phyloP scores from a whole-genome alignment of 2,113 vertebrate genomes.

The Buteo buteo region DNA sequence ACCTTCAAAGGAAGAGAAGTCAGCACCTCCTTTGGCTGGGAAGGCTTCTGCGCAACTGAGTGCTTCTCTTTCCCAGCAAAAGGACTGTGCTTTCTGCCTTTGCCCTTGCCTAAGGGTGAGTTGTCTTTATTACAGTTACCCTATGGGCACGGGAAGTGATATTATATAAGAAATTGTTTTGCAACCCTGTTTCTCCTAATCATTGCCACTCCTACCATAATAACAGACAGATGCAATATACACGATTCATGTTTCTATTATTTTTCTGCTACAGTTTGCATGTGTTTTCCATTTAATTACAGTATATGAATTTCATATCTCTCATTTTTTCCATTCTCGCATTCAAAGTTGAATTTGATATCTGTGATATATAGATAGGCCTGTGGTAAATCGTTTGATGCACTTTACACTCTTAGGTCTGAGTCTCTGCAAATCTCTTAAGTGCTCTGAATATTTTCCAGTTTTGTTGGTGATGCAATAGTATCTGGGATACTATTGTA shows the following conservation, averaged over 20 bases:
- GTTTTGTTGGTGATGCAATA: background rate
- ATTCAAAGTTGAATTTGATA: constrained; percentile 35
- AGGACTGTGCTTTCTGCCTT: background rate
- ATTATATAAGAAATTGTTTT: constrained; percentile 46
- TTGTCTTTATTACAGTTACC: constrained; percentile 11
- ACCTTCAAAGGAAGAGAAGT: background rate
- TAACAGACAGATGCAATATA: constrained; percentile 49
- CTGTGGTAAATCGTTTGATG: background rate
- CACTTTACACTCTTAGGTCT: background rate
- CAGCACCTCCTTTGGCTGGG: background rate
- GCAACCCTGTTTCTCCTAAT: constrained; percentile 49
- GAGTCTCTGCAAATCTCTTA: background rate
- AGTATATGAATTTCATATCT: constrained; percentile 14
- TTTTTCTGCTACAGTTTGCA: constrained; percentile 54
- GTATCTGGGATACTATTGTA: background rate
- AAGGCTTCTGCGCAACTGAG: background rate
- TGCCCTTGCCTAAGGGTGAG: constrained; percentile 5
- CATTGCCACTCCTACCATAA: constrained; percentile 56
- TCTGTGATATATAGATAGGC: constrained; percentile 14
- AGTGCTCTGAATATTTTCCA: constrained; percentile 10
- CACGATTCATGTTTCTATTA: constrained; percentile 38
- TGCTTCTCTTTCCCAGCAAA: constrained; percentile 23
- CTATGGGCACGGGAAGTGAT: constrained; percentile 30
- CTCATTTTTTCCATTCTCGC: constrained; percentile 4
- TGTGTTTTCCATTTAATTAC: constrained; percentile 61